Percentiles rank a stretch among this genome's conserved stretches.
These are phyloP conservation scores for Myoxocephalus aenaeus DNA, from an alignment of 2,797 vertebrate species.

Conservation along the genomic window DNA sequence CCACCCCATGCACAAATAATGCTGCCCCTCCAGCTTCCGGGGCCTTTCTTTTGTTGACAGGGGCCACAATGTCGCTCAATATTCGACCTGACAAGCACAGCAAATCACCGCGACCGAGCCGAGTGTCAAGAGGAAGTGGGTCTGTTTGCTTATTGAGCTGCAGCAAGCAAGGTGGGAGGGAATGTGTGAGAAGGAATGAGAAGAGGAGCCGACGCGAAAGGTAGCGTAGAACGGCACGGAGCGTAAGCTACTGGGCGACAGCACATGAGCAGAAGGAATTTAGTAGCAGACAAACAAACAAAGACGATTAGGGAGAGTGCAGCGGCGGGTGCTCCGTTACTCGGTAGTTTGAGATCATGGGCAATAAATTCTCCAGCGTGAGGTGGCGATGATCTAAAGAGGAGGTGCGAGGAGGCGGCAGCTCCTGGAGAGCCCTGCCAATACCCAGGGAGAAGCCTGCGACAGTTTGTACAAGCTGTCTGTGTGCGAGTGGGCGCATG, in stretches of 20 bases:
- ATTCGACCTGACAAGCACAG: conserved; percentile 81
- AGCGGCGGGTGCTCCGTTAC: conserved; percentile 14
- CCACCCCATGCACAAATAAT: conserved; percentile 65
- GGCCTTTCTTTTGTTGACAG: conserved; percentile 76
- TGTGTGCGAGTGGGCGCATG: conserved; percentile 59
- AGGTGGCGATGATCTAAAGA: conserved; percentile 64
- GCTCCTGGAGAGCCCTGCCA: conserved; percentile 60
- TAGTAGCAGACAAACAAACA: conserved; percentile 20
- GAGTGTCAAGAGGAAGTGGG: conserved; percentile 73
- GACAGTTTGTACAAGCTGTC: conserved; percentile 57
- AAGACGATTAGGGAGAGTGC: conserved; percentile 30
- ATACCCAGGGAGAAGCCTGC: conserved; percentile 62
- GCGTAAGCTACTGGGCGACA: background rate
- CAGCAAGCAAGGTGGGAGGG: conserved; percentile 52
- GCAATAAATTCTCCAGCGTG: conserved; percentile 52
- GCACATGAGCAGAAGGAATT: conserved; percentile 18
- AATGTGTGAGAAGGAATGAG: conserved; percentile 29
- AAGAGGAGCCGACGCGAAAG: conserved; percentile 2
- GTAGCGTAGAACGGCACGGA: background rate
- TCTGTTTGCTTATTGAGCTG: conserved; percentile 77
- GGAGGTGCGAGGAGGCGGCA: conserved; percentile 53
- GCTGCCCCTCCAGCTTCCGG: conserved; percentile 61
- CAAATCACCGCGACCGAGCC: conserved; percentile 75
- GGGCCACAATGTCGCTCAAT: conserved; percentile 73
- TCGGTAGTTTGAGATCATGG: conserved; percentile 33